These are phyloP conservation scores for Napeogenes sylphis DNA, from an alignment of 2,888 invertebrate genomes.

Conservation along the genomic window DNA sequence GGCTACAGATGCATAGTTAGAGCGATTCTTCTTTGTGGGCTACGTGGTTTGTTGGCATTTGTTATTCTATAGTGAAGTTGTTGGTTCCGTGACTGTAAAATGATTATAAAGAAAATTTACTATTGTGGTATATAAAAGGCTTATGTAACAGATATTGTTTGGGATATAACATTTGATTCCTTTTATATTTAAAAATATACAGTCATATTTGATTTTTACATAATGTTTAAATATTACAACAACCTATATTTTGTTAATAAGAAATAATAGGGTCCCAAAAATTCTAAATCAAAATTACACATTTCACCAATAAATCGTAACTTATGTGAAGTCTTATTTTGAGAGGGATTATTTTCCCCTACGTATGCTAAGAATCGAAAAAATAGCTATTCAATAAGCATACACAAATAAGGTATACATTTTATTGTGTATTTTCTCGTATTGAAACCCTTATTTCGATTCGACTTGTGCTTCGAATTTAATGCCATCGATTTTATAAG, in stretches of 20 bases:
- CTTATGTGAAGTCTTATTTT: slow-evolving; percentile 13
- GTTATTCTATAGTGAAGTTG: slow-evolving; percentile 29
- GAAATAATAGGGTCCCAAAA: background rate
- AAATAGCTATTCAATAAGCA: slow-evolving; percentile 38
- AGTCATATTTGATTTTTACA: no score
- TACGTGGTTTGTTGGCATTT: slow-evolving; percentile 17
- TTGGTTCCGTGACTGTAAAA: slow-evolving; percentile 19
- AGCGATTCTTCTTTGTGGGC: slow-evolving; percentile 27
- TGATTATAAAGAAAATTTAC: slow-evolving; percentile 4
- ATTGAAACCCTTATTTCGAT: slow-evolving; percentile 39
- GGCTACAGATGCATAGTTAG: slow-evolving; percentile 21
- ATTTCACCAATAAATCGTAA: slow-evolving; percentile 15
- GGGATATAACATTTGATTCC: no score
- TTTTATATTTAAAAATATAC: no score
- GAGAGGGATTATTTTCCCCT: slow-evolving; percentile 33
- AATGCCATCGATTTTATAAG: slow-evolving; percentile 37
- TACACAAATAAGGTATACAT: slow-evolving; percentile 40
- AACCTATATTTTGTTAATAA: background rate
- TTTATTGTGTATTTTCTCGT: slow-evolving; percentile 38
- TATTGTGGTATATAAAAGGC: background rate
- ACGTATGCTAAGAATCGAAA: slow-evolving; percentile 28
- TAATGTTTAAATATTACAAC: no score
- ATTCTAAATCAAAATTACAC: slow-evolving; percentile 1
- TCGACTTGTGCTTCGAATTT: slow-evolving; percentile 36
- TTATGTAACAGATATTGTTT: background rate